These are phyloP conservation scores for Neelides folsomi DNA, from an alignment of 2,888 invertebrate genomes.

Conservation along the genomic window DNA sequence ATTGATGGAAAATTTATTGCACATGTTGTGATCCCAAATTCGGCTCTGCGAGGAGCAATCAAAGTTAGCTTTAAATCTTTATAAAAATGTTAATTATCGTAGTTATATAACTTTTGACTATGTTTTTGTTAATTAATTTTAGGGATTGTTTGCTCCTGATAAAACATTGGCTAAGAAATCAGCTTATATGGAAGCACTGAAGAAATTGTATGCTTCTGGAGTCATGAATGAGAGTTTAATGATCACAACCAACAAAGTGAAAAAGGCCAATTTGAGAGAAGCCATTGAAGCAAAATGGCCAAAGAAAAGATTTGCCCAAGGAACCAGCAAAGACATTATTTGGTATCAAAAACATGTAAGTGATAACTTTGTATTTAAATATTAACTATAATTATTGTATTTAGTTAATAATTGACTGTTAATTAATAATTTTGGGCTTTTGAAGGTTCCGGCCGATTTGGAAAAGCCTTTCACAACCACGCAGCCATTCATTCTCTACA, in stretches of 20 bases:
- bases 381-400: too few species aligned
- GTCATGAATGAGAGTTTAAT: slow-evolving; percentile 57
- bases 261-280: background rate
- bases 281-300: background rate
- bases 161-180: slow-evolving; percentile 61
- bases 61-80: slow-evolving; percentile 43
- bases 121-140: slow-evolving; percentile 13
- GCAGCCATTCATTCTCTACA: too few species aligned
- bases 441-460: slow-evolving; percentile 3
- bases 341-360: slow-evolving; percentile 19
- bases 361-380: background rate
- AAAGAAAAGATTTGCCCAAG: slow-evolving; percentile 5
- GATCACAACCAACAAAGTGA: background rate
- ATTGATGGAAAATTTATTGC: slow-evolving; percentile 38
- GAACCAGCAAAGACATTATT: slow-evolving; percentile 9
- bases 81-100: background rate
- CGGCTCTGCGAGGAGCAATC: slow-evolving; percentile 56
- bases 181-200: slow-evolving; percentile 65
- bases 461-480: background rate
- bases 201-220: slow-evolving; percentile 51
- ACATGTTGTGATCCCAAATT: slow-evolving; percentile 60
- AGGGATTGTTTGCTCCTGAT: slow-evolving; percentile 48
- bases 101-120: background rate
- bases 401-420: too few species aligned
- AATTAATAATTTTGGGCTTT: background rate